Conservation (phyloP, 2,888 invertebrate species). For the Drosophila niveifrons region DNA sequence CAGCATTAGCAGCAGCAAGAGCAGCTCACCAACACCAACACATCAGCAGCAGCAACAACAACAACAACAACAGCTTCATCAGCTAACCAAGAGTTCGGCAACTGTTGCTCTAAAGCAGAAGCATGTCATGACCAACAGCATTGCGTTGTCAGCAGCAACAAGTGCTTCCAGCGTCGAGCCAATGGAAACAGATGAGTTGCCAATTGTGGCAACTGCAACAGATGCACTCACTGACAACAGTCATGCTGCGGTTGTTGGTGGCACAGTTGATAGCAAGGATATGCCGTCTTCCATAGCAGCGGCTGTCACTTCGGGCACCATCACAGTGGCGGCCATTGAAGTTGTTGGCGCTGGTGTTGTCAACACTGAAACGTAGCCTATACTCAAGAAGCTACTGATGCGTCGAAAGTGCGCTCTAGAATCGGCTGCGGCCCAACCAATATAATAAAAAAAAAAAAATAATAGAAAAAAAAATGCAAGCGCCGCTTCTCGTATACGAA, state of each 20-base stretch:
- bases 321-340: slow-evolving; percentile 71
- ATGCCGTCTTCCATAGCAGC: slow-evolving; percentile 55
- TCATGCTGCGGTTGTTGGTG: slow-evolving; percentile 33
- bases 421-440: slow-evolving; percentile 22
- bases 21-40: slow-evolving; percentile 76
- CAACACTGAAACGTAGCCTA: slow-evolving; percentile 86
- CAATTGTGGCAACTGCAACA: slow-evolving; percentile 31
- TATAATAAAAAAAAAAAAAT: neutral
- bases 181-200: slow-evolving; percentile 68
- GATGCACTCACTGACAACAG: slow-evolving; percentile 60
- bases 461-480: neutral
- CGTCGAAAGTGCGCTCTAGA: slow-evolving; percentile 78
- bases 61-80: slow-evolving; percentile 63
- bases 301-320: slow-evolving; percentile 51
- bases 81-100: slow-evolving; percentile 39
- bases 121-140: slow-evolving; percentile 67
- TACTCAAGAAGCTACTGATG: slow-evolving; percentile 85
- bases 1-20: slow-evolving; percentile 78
- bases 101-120: slow-evolving; percentile 47
- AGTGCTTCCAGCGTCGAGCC: slow-evolving; percentile 52
- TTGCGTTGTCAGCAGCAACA: slow-evolving; percentile 19
- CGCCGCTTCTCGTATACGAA: slow-evolving; percentile 54
- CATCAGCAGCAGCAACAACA: slow-evolving; percentile 63
- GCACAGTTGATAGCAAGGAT: slow-evolving; percentile 60
- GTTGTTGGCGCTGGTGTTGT: slow-evolving; percentile 68